Conservation (phyloP, 2,888 invertebrate species). For the Pediacus dermestoides region DNA sequence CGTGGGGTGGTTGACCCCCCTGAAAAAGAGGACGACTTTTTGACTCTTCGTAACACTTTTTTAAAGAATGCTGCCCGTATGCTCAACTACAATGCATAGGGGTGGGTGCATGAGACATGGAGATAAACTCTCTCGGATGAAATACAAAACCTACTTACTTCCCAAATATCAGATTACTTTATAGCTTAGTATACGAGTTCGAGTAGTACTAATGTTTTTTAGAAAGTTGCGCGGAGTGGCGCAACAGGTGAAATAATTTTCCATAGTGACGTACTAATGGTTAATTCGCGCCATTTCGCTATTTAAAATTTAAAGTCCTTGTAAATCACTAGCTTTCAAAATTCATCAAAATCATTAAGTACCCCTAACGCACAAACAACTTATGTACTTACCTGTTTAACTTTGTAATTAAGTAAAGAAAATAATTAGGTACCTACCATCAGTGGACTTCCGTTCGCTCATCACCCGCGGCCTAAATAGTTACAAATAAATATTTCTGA, state of each 20-base stretch:
- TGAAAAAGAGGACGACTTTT: conserved; percentile 50
- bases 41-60: conserved; percentile 48
- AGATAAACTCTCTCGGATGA: conserved; percentile 20
- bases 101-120: conserved; percentile 31
- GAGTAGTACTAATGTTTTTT: conserved; percentile 6
- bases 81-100: conserved; percentile 21
- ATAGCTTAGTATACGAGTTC: not conserved
- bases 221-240: conserved; percentile 9
- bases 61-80: conserved; percentile 40
- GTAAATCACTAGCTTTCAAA: no score
- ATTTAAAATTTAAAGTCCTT: no score
- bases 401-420: no score
- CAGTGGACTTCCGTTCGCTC: no score
- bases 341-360: no score
- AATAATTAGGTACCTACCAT: no score
- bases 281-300: no score
- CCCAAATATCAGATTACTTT: conserved; percentile 18
- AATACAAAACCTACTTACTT: conserved; percentile 11
- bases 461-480: no score
- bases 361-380: no score
- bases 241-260: conserved; percentile 17
- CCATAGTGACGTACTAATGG: no score
- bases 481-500: no score
- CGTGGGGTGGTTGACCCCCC: conserved; percentile 58
- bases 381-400: no score